Evolutionary conservation across 2,797 vertebrate species (phyloP), one percentile per base, ranked within the genome.

Genomic region (Microcaecilia unicolor): DNA sequence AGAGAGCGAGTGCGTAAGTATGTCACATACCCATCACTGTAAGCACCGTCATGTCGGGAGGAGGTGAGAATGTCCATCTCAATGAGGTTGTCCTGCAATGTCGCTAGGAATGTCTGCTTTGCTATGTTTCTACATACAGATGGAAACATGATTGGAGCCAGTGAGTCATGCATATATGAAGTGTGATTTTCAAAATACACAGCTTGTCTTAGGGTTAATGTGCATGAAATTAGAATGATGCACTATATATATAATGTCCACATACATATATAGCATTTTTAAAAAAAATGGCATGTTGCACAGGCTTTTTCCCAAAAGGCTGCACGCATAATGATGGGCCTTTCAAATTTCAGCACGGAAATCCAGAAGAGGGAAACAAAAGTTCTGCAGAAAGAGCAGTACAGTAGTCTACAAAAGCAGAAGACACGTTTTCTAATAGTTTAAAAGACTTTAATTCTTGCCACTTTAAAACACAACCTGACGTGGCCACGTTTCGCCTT

Each of bases 51-150:
- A 50, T 82, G 88, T 80, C 85, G 86, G 70, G 91, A 87, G 58
- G 92, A 85, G 82, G 90, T 89, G 87, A 98, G 92, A 80, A 93
- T 91, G 88, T 98, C 96, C 94, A 98, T 97, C 92, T 98, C 96
- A 91, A 99, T 97, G 82, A 93, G 80, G 96, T 95, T 97, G 92
- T 98, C 96, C 88, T 98, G 94, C 82, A 98, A 95, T 88, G 88
- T 91, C 91, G 94, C 93, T 90, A 98, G 90, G 91, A 97, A 93
- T 88, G 92, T 80, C 93, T 99, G 96, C 93, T 98, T 97, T 93
- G 91, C 89, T 93, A 98, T 90, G 86, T 93, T 97, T 99, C 96
- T 98, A 98, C 86, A 78, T 83, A 97, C 86, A 96, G 84, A 87
- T 91, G 92, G 87, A 96, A 81, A 89, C 78, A 89, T 78, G 83